These are phyloP conservation scores for Dromas ardeola DNA, from an alignment of 2,113 vertebrate genomes.

Conservation along the genomic window DNA sequence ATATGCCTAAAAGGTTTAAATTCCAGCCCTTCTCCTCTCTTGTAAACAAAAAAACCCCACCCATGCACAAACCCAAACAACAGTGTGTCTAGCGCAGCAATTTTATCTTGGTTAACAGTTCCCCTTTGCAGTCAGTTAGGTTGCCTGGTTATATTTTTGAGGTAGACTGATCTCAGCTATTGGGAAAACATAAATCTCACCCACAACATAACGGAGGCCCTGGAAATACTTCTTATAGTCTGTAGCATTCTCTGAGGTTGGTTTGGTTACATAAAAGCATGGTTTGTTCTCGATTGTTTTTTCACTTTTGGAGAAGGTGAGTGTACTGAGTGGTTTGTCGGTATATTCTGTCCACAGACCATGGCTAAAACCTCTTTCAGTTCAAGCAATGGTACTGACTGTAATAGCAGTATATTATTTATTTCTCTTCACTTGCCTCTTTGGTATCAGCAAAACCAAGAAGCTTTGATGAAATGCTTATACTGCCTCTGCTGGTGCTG, in stretches of 20 bases:
- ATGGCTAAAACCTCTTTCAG: background rate
- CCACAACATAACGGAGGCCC: background rate
- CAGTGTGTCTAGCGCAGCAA: background rate
- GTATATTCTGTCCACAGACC: background rate
- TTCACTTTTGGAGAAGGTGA: background rate
- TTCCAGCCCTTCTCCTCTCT: background rate
- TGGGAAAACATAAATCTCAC: background rate
- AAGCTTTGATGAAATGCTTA: background rate
- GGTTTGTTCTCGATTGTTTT: background rate
- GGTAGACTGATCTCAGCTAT: background rate
- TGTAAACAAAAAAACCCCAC: background rate
- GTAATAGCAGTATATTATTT: background rate
- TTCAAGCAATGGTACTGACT: background rate
- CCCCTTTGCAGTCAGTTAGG: background rate
- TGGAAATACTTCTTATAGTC: background rate
- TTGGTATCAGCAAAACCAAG: background rate
- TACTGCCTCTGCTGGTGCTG: background rate
- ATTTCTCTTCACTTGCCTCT: background rate
- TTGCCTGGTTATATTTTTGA: background rate
- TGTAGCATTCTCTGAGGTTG: background rate
- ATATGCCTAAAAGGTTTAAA: background rate
- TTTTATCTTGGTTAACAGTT: background rate
- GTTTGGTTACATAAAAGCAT: background rate
- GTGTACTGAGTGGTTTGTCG: background rate
- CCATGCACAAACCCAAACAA: accelerated